phyloP scores from a whole-genome alignment of 2,113 vertebrate genomes.

The Scomber colias region DNA sequence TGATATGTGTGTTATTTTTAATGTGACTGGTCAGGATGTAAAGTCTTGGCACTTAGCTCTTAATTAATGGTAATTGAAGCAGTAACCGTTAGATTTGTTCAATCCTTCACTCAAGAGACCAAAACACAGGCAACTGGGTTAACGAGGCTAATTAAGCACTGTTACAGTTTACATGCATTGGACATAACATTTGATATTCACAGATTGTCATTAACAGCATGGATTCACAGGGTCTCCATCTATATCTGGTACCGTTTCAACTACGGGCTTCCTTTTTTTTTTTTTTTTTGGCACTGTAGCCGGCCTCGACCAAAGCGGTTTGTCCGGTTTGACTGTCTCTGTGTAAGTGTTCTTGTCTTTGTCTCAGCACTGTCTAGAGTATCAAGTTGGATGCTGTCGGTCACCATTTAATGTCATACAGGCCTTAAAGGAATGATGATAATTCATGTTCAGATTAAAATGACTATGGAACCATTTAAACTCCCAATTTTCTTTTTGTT shows the following conservation, averaged over 20 bases:
- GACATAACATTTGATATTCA: not conserved
- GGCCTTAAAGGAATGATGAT: slow-evolving; percentile 40
- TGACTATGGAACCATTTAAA: not conserved
- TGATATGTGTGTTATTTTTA: slow-evolving; percentile 11
- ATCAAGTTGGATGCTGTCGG: slow-evolving; percentile 17
- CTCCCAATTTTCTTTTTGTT: slow-evolving; percentile 7
- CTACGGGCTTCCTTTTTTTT: not conserved
- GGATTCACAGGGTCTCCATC: slow-evolving; percentile 7
- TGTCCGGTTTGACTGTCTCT: slow-evolving; percentile 12
- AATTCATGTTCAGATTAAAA: slow-evolving; percentile 61
- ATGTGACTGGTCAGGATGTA: not conserved
- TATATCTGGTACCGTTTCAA: not conserved
- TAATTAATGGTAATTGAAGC: slow-evolving; percentile 6
- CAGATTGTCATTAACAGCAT: slow-evolving; percentile 4
- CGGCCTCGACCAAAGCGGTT: slow-evolving; percentile 15
- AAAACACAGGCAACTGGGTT: slow-evolving; percentile 18
- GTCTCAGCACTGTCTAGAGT: slow-evolving; percentile 40
- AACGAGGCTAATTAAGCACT: not conserved
- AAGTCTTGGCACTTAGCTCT: not conserved
- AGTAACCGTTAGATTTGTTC: not conserved
- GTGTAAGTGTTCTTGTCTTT: slow-evolving; percentile 12
- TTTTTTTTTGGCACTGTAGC: not conserved
- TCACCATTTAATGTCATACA: slow-evolving; percentile 22
- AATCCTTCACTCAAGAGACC: slow-evolving; percentile 26
- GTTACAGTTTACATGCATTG: not conserved